These are phyloP conservation scores for Ctenosaura bakeri DNA, from an alignment of 2,797 vertebrate species.

Conservation along the genomic window DNA sequence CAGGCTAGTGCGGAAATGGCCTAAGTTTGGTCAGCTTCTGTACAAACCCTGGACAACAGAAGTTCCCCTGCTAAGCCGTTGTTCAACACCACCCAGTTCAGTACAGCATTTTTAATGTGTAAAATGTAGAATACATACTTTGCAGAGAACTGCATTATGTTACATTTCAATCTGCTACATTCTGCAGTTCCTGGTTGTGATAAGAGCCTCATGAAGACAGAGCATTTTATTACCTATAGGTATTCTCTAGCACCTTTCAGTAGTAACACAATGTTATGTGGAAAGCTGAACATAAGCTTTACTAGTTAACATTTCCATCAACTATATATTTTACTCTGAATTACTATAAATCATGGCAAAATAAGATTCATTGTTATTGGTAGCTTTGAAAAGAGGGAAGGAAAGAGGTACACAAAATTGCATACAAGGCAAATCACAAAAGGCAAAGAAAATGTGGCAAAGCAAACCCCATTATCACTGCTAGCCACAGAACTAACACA, in stretches of 20 bases:
- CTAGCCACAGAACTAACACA: conserved; percentile 31
- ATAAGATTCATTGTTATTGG: not conserved
- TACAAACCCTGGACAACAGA: too few species aligned
- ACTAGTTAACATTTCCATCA: not conserved
- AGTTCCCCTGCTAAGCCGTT: not conserved
- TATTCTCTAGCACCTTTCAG: not conserved
- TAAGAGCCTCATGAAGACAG: not conserved
- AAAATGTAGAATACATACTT: not conserved
- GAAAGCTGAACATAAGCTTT: conserved; percentile 5
- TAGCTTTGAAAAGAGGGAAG: not conserved
- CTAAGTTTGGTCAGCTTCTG: too few species aligned
- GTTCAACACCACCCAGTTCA: not conserved
- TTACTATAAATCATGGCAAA: not conserved
- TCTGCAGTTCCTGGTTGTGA: not conserved
- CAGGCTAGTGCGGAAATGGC: too few species aligned
- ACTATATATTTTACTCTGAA: too few species aligned
- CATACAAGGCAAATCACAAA: conserved; percentile 24
- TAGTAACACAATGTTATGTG: not conserved
- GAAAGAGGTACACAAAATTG: not conserved
- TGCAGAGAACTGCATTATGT: not conserved
- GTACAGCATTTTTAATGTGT: not conserved
- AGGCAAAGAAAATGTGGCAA: conserved; percentile 15
- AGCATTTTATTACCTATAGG: not conserved
- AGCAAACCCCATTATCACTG: conserved; percentile 25
- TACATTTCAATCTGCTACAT: not conserved